A percentile compares a stretch with the other conserved stretches of the same genome.
phyloP scores from a whole-genome alignment of 1,140 invertebrate genomes.

The Asbolus verrucosus region DNA sequence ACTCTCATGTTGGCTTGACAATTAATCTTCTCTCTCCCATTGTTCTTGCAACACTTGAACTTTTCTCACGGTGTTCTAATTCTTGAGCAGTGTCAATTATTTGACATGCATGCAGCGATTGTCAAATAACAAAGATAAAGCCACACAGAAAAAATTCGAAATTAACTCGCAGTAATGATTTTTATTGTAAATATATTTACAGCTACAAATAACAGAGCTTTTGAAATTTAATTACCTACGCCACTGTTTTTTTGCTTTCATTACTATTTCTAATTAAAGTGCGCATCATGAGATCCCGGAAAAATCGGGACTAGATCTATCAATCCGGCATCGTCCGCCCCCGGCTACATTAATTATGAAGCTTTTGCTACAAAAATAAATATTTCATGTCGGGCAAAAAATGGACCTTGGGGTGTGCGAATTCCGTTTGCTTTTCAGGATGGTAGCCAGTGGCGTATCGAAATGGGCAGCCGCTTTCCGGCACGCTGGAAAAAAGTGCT shows the following conservation, averaged over 20 bases:
- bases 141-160: background rate
- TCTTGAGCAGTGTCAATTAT: constrained; percentile 26
- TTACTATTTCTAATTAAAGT: too few species aligned
- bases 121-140: constrained; percentile 6
- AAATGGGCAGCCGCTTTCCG: too few species aligned
- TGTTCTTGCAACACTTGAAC: constrained; percentile 16
- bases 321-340: too few species aligned
- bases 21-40: constrained; percentile 11
- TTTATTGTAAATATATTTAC: constrained; percentile 13
- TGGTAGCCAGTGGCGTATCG: too few species aligned
- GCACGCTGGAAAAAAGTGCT: too few species aligned
- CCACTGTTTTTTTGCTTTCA: background rate
- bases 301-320: too few species aligned
- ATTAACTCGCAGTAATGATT: constrained; percentile 9
- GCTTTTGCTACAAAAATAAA: too few species aligned
- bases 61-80: constrained; percentile 27
- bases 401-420: too few species aligned
- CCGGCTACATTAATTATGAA: too few species aligned
- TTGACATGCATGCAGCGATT: constrained; percentile 18
- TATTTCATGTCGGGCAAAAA: too few species aligned
- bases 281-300: too few species aligned
- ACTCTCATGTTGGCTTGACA: constrained; percentile 9
- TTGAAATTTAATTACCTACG: constrained; percentile 2
- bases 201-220: constrained; percentile 10
- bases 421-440: too few species aligned